Conservation (phyloP, 1,140 invertebrate genomes). For the Aphidius ervi region DNA sequence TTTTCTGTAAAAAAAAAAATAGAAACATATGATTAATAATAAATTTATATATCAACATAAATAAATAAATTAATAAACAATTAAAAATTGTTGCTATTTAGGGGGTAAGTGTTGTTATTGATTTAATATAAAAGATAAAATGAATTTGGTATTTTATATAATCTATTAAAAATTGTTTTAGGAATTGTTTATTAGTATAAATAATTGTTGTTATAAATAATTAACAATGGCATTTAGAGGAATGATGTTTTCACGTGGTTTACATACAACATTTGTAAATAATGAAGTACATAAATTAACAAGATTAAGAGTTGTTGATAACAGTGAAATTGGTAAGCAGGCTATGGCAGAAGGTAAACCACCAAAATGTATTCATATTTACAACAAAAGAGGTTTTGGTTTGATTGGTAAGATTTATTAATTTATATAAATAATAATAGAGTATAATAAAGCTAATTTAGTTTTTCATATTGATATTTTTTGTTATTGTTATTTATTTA, state of each 20-base stretch:
- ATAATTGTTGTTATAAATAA: background rate
- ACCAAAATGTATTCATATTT: conserved; percentile 83
- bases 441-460: background rate
- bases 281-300: conserved; percentile 69
- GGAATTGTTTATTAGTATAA: background rate
- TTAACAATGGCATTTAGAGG: conserved; percentile 23
- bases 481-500: conserved; percentile 3
- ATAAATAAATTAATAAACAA: too few species aligned
- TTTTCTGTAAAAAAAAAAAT: too few species aligned
- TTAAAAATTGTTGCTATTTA: too few species aligned
- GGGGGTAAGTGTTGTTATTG: too few species aligned
- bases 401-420: conserved; percentile 56
- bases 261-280: conserved; percentile 58
- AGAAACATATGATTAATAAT: too few species aligned
- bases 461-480: too few species aligned
- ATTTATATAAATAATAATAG: conserved; percentile 10
- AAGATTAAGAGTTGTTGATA: conserved; percentile 88
- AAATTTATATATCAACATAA: too few species aligned
- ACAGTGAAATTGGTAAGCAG: conserved; percentile 88
- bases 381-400: conserved; percentile 71
- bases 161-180: background rate
- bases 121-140: too few species aligned
- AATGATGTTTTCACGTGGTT: conserved; percentile 31
- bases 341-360: conserved; percentile 92
- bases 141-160: background rate